A percentile compares a stretch with the other conserved stretches of the same genome.
These are phyloP conservation scores for Automeris io DNA, from an alignment of 2,888 invertebrate species.

Conservation along the genomic window DNA sequence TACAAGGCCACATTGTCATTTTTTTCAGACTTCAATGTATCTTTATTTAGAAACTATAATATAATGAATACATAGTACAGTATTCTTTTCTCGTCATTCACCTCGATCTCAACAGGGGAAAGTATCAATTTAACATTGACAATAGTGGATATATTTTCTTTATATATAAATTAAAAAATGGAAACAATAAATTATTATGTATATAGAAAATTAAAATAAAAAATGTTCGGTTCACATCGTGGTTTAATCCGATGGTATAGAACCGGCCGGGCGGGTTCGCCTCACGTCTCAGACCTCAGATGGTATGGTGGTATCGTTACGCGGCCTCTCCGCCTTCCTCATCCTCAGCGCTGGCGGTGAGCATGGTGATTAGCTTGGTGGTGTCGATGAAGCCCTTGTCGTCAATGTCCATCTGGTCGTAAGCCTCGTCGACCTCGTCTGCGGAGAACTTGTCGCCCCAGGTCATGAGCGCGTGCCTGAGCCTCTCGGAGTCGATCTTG, in stretches of 20 bases:
- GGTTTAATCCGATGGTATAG: conserved; percentile 43
- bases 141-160: conserved; percentile 73
- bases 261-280: conserved; percentile 46
- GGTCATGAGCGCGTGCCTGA: conserved; percentile 94
- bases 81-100: conserved; percentile 8
- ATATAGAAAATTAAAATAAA: conserved; percentile 62
- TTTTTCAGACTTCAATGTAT: conserved; percentile 59
- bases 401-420: conserved; percentile 95
- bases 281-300: conserved; percentile 19
- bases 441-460: conserved; percentile 95
- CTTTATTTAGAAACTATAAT: conserved; percentile 57
- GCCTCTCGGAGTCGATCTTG: conserved; percentile 91
- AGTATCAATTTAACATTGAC: conserved; percentile 54
- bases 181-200: conserved; percentile 72
- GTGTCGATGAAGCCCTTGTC: conserved; percentile 94
- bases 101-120: conserved; percentile 24
- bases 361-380: conserved; percentile 89
- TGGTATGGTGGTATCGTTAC: conserved; percentile 30
- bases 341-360: conserved; percentile 91
- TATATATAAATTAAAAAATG: conserved; percentile 74
- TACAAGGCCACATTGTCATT: conserved; percentile 43
- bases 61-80: conserved; percentile 62
- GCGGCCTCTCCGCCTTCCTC: conserved; percentile 81
- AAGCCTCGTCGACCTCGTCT: conserved; percentile 94
- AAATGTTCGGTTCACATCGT: conserved; percentile 53